Conservation (phyloP, 53 echinoderm and acorn worm genomes). For the Arbacia lixula region DNA sequence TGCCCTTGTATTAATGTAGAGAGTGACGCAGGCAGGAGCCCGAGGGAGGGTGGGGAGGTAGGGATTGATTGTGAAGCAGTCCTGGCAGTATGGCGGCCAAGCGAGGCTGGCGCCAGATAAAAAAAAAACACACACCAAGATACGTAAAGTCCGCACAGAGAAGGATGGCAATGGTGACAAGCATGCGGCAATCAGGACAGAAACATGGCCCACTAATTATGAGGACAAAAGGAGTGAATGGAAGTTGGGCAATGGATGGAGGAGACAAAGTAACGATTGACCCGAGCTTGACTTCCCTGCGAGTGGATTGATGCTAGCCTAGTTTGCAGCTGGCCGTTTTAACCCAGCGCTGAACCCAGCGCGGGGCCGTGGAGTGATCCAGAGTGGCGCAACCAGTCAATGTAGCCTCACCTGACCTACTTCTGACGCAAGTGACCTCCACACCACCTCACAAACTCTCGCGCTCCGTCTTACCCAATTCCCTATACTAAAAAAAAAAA, state of each 20-base stretch:
- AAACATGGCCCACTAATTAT: too few species aligned
- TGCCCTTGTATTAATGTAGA: too few species aligned
- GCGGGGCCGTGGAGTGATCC: constrained; percentile 20
- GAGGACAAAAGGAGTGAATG: too few species aligned
- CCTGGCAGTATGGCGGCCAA: too few species aligned
- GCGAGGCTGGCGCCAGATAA: too few species aligned
- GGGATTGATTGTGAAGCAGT: too few species aligned
- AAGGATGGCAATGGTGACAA: too few species aligned
- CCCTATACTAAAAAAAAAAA: constrained; percentile 16
- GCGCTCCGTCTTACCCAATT: not conserved
- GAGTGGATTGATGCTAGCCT: constrained; percentile 31
- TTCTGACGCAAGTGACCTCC: constrained; percentile 29
- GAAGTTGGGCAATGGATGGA: constrained; percentile 8
- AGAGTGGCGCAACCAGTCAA: not conserved
- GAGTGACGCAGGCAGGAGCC: too few species aligned
- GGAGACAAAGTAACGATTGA: constrained; percentile 19
- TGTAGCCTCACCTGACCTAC: constrained; percentile 53
- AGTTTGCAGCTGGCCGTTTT: constrained; percentile 36
- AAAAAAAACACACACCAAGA: too few species aligned
- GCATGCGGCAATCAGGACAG: too few species aligned
- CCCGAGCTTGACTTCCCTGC: constrained; percentile 16
- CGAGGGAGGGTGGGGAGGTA: too few species aligned
- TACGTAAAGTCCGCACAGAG: too few species aligned
- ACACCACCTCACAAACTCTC: constrained; percentile 19
- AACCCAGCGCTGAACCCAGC: constrained; percentile 23